These are phyloP conservation scores for Delia radicum DNA, from an alignment of 1,140 invertebrate species.

Conservation along the genomic window DNA sequence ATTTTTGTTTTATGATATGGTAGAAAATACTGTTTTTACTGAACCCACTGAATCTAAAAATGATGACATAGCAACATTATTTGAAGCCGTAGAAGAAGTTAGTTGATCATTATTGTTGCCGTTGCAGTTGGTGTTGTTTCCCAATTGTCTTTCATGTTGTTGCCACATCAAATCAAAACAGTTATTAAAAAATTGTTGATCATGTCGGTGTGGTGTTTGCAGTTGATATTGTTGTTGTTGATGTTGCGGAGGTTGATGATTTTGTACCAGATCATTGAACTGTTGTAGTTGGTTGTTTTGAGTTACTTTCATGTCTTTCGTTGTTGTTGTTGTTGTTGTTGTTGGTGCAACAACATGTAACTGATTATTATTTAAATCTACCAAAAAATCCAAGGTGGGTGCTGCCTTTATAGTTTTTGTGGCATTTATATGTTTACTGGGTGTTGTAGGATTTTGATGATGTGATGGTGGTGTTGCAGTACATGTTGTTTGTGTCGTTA, in stretches of 20 bases:
- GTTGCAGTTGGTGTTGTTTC: constrained; percentile 21
- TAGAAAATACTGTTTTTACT: constrained; percentile 7
- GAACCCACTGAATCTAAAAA: background rate
- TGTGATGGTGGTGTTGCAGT: background rate
- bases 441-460: background rate
- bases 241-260: background rate
- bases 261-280: background rate
- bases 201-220: constrained; percentile 29
- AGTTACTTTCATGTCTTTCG: background rate
- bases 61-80: constrained; percentile 7
- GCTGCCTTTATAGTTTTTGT: background rate
- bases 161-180: constrained; percentile 51
- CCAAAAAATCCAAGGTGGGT: background rate
- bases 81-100: background rate
- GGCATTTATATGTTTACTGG: background rate
- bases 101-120: background rate
- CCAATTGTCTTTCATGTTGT: constrained; percentile 26
- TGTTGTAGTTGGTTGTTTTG: constrained; percentile 1
- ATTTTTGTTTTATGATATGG: background rate
- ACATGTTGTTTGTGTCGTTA: background rate
- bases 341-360: background rate
- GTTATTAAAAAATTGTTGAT: constrained; percentile 47
- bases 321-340: background rate
- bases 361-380: constrained; percentile 21
- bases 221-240: background rate